A percentile compares a stretch with the other conserved stretches of the same genome.
These are phyloP conservation scores for Polypterus senegalus DNA, from an alignment of 2,113 vertebrate species.

Conservation along the genomic window DNA sequence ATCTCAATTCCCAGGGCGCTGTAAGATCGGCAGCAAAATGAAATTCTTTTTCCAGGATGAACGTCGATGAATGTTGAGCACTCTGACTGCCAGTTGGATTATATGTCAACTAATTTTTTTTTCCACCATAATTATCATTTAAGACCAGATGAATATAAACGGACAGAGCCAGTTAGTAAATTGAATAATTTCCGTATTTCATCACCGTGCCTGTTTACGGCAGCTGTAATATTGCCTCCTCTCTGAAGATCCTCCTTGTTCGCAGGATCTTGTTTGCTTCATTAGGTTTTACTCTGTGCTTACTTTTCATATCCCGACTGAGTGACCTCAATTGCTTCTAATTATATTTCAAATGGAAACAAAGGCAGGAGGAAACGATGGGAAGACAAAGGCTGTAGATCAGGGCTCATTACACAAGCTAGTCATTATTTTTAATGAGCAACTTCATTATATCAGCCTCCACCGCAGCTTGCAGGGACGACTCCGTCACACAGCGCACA, in stretches of 20 bases:
- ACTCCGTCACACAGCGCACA: no score
- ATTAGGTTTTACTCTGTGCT: constrained; percentile 30
- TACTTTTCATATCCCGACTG: constrained; percentile 35
- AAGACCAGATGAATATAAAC: no score
- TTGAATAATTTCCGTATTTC: no score
- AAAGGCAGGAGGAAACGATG: constrained; percentile 20
- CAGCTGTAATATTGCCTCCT: neutral
- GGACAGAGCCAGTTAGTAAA: no score
- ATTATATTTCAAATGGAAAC: constrained; percentile 44
- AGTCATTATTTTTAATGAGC: constrained; percentile 60
- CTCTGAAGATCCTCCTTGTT: neutral
- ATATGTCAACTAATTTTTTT: no score
- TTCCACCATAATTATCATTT: no score
- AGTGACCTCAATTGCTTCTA: constrained; percentile 31
- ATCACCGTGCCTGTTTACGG: neutral
- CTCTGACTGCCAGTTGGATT: no score
- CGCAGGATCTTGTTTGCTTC: constrained; percentile 22
- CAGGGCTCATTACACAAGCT: constrained; percentile 40
- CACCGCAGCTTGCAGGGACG: constrained; percentile 2
- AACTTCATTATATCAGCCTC: constrained; percentile 45
- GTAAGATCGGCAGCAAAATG: no score
- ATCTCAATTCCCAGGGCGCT: no score
- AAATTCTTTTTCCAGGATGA: no score
- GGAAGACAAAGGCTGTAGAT: constrained; percentile 33
- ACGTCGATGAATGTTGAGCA: no score